Evolutionary conservation across 2,888 invertebrate genomes (phyloP).

Genomic region (Deladenus siricidicola): DNA sequence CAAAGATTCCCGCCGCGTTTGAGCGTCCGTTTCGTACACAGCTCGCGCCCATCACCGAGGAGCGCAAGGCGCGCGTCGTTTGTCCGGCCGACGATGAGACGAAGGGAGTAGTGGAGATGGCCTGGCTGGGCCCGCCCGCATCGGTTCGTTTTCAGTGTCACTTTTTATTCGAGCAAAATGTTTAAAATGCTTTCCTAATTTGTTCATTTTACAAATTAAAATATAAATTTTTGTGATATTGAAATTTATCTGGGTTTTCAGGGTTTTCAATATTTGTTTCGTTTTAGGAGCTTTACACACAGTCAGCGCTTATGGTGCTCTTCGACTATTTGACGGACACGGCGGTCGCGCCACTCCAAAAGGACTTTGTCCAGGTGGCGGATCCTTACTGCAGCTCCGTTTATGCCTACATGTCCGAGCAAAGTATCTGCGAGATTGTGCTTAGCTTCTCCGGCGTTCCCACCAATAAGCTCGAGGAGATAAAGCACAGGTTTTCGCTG

Average conservation of each 20-base stretch:
- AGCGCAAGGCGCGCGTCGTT: slow-evolving; percentile 28
- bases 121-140: slow-evolving; percentile 46
- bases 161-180: background rate
- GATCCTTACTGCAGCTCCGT: slow-evolving; percentile 38
- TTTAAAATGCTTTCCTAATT: slow-evolving; percentile 2
- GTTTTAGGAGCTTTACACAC: slow-evolving; percentile 14
- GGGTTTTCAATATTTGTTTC: background rate
- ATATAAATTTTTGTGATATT: no score
- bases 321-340: slow-evolving; percentile 68
- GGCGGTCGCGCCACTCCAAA: slow-evolving; percentile 75
- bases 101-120: slow-evolving; percentile 40
- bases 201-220: background rate
- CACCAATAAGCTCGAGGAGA: slow-evolving; percentile 32
- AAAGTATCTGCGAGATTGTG: slow-evolving; percentile 31
- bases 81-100: slow-evolving; percentile 46
- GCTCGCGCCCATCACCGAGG: slow-evolving; percentile 24
- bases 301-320: slow-evolving; percentile 33
- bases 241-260: no score
- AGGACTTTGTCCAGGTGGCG: slow-evolving; percentile 41
- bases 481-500: slow-evolving; percentile 27
- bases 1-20: slow-evolving; percentile 33
- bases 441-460: slow-evolving; percentile 46
- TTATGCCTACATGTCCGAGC: slow-evolving; percentile 21
- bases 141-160: background rate
- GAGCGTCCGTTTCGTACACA: slow-evolving; percentile 34